These are phyloP conservation scores for Phaonia tiefii DNA, from an alignment of 2,888 invertebrate species.

Conservation along the genomic window DNA sequence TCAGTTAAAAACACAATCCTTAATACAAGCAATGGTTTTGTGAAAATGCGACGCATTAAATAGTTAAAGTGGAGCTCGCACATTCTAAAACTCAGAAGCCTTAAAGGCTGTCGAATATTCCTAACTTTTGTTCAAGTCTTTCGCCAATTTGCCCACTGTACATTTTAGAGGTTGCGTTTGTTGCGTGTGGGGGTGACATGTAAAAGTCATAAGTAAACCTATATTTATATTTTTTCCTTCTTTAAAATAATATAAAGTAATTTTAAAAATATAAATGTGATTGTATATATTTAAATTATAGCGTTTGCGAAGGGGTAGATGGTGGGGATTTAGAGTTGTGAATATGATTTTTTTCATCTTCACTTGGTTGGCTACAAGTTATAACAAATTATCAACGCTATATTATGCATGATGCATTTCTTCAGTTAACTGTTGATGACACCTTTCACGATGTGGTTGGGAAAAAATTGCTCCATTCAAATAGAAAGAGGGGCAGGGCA, in stretches of 20 bases:
- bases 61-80: no score
- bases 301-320: not conserved
- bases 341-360: no score
- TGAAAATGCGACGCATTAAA: no score
- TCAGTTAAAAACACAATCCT: no score
- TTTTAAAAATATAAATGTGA: constrained; percentile 61
- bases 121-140: no score
- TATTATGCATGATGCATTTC: constrained; percentile 68
- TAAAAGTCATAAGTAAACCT: constrained; percentile 42
- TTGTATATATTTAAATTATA: no score
- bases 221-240: constrained; percentile 62
- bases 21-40: no score
- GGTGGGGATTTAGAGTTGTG: no score
- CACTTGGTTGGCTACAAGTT: constrained; percentile 19
- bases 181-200: constrained; percentile 2
- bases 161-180: no score
- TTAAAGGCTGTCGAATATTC: no score
- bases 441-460: constrained; percentile 53
- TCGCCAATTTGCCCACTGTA: no score
- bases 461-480: not conserved
- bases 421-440: constrained; percentile 67
- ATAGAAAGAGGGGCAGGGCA: not conserved
- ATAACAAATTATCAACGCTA: constrained; percentile 67
- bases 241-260: constrained; percentile 61
- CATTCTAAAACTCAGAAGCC: no score